A percentile compares a stretch with the other conserved stretches of the same genome.
Conservation (phyloP, 2,888 invertebrate species). For the Tipula helvola region DNA sequence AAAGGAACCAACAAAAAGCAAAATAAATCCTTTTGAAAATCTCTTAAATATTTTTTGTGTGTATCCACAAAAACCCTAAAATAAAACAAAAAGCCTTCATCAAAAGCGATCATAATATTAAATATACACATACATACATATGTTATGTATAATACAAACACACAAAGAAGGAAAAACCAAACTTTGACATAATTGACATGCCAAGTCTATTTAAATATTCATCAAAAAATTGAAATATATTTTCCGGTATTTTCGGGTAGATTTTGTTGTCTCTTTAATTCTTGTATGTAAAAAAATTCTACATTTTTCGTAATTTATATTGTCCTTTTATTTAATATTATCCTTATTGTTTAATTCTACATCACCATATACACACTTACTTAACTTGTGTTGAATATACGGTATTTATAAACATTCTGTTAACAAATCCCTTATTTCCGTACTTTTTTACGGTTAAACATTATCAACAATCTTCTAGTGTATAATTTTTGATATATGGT, state of each 20-base stretch:
- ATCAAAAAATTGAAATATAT: neutral
- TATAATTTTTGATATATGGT: neutral
- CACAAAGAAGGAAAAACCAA: neutral
- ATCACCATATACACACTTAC: neutral
- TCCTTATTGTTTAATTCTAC: neutral
- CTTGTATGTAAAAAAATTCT: neutral
- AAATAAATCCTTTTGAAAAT: neutral
- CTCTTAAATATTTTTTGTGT: neutral
- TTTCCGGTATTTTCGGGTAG: neutral
- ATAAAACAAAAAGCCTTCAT: neutral
- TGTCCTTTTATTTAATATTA: neutral
- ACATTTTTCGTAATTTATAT: neutral
- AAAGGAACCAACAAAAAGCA: neutral
- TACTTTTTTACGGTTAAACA: neutral
- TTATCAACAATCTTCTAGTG: neutral
- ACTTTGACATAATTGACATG: neutral
- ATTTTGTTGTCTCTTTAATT: neutral
- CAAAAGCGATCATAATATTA: neutral
- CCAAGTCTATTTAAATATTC: neutral
- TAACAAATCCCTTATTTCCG: neutral
- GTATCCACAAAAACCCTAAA: neutral
- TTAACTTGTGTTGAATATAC: neutral
- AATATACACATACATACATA: neutral
- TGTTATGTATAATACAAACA: neutral
- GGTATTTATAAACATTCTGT: neutral